These are phyloP conservation scores for Scaptomyza reducta DNA, from an alignment of 2,888 invertebrate species.

Conservation along the genomic window DNA sequence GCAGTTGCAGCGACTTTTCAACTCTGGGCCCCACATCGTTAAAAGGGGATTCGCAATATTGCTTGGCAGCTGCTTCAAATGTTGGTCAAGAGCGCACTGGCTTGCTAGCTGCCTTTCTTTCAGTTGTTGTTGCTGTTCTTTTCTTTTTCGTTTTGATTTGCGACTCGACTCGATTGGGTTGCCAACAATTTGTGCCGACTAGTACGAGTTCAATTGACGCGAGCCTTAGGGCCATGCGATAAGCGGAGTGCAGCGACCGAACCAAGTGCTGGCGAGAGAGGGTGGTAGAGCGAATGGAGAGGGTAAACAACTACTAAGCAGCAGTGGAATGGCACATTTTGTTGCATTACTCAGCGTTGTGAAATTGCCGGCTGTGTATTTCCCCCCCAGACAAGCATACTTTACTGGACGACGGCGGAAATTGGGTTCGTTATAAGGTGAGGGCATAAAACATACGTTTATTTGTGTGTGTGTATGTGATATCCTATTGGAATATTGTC, in stretches of 20 bases:
- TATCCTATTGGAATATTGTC: slow-evolving; percentile 36
- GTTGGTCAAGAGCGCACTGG: slow-evolving; percentile 59
- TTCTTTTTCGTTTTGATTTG: slow-evolving; percentile 40
- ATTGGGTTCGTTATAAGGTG: slow-evolving; percentile 51
- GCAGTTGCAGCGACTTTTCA: slow-evolving; percentile 23
- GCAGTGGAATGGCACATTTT: slow-evolving; percentile 13
- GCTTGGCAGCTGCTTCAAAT: slow-evolving; percentile 43
- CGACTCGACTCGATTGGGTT: slow-evolving; percentile 28
- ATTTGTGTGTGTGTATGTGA: slow-evolving; percentile 8
- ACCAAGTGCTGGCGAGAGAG: slow-evolving; percentile 2
- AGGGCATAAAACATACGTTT: slow-evolving; percentile 36
- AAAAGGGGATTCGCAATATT: slow-evolving; percentile 16
- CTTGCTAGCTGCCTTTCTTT: slow-evolving; percentile 15
- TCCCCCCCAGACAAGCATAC: slow-evolving; percentile 10
- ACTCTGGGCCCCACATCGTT: slow-evolving; percentile 19
- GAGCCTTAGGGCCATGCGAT: slow-evolving; percentile 49
- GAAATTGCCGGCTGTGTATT: slow-evolving; percentile 48
- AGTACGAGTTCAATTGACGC: slow-evolving; percentile 44
- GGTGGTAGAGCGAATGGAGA: background rate
- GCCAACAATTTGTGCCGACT: slow-evolving; percentile 35
- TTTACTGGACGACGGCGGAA: slow-evolving; percentile 23
- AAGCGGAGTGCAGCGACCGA: slow-evolving; percentile 37
- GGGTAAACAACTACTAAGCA: background rate
- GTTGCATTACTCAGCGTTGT: slow-evolving; percentile 52
- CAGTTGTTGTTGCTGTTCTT: background rate